Evolutionary conservation across 2,113 vertebrate species (phyloP).

Genomic region (Ceratotherium simum): DNA sequence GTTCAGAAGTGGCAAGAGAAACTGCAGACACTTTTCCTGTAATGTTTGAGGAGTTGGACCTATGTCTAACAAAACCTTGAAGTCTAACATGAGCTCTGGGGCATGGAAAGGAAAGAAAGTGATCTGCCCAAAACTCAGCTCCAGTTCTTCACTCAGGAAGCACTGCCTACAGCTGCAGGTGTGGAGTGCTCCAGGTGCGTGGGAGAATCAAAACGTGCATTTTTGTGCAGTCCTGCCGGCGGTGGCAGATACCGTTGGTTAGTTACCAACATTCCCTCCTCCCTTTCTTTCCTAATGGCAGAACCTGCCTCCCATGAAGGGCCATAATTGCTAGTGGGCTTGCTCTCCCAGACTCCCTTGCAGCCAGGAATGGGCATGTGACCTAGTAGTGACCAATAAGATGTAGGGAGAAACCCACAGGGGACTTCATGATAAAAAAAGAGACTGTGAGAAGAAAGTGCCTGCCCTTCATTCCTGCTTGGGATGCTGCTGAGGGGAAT

Average conservation of each 20-base stretch:
- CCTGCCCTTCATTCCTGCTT: background rate
- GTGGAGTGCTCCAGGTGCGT: too few relatives aligned
- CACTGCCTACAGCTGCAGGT: too few relatives aligned
- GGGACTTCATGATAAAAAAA: background rate
- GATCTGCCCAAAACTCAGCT: background rate
- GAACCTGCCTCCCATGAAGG: background rate
- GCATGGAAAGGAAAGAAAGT: background rate
- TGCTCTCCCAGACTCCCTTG: background rate
- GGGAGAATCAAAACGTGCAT: background rate
- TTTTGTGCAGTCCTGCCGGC: background rate
- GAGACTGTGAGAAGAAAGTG: background rate
- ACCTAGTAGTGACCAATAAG: background rate
- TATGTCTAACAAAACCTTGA: background rate
- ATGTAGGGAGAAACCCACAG: background rate
- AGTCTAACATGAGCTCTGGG: background rate
- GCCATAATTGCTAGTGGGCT: background rate
- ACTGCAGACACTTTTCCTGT: background rate
- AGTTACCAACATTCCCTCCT: background rate
- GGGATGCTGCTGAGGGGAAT: background rate
- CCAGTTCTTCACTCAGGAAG: background rate
- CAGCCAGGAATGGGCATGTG: background rate
- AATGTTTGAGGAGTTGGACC: background rate
- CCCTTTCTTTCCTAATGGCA: background rate
- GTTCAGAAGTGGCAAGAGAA: background rate
- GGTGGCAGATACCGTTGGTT: background rate